These are phyloP conservation scores for Lepidurus packardi DNA, from an alignment of 1,140 invertebrate genomes.

Conservation along the genomic window DNA sequence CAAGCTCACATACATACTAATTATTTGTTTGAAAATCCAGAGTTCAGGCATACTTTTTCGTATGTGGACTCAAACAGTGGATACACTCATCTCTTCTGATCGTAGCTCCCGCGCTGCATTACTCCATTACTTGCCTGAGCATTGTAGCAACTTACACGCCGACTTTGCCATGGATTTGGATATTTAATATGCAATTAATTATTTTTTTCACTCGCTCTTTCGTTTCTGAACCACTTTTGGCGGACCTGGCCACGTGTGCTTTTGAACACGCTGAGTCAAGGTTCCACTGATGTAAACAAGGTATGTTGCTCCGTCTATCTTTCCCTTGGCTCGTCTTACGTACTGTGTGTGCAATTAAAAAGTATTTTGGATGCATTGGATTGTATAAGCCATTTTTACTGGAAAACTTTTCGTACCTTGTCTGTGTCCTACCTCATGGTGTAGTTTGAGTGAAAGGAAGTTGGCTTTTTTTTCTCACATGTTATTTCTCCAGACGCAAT, in stretches of 20 bases:
- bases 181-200: background rate
- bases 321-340: background rate
- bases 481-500: no score
- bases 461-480: no score
- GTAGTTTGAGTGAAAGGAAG: background rate
- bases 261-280: no score
- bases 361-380: background rate
- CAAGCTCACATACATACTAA: background rate
- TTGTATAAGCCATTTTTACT: background rate
- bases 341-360: background rate
- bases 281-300: background rate
- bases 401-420: background rate
- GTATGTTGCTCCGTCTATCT: background rate
- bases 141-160: slow-evolving; percentile 8
- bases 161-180: slow-evolving; percentile 10
- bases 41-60: slow-evolving; percentile 33
- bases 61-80: slow-evolving; percentile 32
- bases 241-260: no score
- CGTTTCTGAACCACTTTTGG: no score
- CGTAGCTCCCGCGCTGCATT: slow-evolving; percentile 26
- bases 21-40: background rate
- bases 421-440: slow-evolving; percentile 14
- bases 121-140: slow-evolving; percentile 35
- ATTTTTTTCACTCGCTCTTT: no score
- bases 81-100: slow-evolving; percentile 30